Evolutionary conservation across 2,113 vertebrate genomes (phyloP).

Genomic region (Ictidomys tridecemlineatus): DNA sequence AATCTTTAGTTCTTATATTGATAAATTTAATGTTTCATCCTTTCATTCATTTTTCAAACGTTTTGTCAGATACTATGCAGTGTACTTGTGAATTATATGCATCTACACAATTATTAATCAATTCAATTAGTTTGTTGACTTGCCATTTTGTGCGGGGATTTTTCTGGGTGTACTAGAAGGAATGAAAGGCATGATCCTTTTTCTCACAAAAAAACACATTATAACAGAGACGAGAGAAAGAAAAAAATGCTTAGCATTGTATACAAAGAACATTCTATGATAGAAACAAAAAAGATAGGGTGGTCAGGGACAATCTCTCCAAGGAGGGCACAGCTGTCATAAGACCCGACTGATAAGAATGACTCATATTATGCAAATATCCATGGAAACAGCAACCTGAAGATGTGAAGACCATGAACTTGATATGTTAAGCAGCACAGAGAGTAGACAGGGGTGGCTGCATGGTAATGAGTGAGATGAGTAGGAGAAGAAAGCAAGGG

Average conservation of each 20-base stretch:
- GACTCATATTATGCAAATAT: background rate
- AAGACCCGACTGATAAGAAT: background rate
- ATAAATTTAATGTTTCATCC: background rate
- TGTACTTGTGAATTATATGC: background rate
- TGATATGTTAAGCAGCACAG: background rate
- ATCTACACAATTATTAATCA: slow-evolving; percentile 29
- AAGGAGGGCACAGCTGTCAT: background rate
- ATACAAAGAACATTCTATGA: background rate
- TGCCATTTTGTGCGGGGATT: background rate
- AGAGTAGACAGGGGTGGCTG: background rate
- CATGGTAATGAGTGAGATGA: background rate
- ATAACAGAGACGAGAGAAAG: background rate
- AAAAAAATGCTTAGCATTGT: background rate
- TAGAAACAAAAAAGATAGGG: background rate
- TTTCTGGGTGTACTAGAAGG: background rate
- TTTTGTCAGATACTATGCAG: background rate
- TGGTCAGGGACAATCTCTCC: background rate
- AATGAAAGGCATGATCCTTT: background rate
- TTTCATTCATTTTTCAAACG: background rate
- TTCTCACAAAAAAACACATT: slow-evolving; percentile 12
- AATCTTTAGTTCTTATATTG: background rate
- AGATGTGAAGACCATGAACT: background rate
- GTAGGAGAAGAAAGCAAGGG: background rate
- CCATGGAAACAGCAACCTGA: background rate
- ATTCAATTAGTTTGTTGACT: background rate